phyloP scores from a whole-genome alignment of 2,113 vertebrate genomes.

The Fulica atra region DNA sequence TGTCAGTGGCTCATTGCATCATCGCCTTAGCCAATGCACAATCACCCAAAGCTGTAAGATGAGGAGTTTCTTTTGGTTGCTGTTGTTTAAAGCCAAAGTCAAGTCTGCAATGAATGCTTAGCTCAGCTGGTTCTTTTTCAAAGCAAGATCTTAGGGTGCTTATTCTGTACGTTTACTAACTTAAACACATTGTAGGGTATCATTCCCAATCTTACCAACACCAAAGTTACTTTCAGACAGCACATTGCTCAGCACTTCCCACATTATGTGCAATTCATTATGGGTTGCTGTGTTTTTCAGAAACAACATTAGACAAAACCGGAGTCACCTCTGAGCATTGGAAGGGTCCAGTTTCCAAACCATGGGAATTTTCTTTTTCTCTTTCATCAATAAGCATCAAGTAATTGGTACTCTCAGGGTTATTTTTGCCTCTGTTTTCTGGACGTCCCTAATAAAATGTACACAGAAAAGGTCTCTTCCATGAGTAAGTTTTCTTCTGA shows the following conservation, averaged over 20 bases:
- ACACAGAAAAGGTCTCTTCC: neutral
- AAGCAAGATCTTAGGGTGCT: neutral
- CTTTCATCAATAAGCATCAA: neutral
- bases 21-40: rapidly evolving
- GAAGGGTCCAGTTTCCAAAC: neutral
- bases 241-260: rapidly evolving
- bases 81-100: neutral
- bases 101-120: neutral
- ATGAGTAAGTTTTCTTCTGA: neutral
- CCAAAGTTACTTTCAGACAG: neutral
- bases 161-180: neutral
- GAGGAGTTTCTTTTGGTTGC: too few relatives aligned
- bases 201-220: neutral
- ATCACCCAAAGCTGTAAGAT: neutral
- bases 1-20: neutral
- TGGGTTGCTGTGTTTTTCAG: neutral
- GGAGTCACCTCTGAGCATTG: neutral
- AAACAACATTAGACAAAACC: neutral
- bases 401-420: neutral
- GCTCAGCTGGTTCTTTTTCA: neutral
- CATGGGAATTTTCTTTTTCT: neutral
- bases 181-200: neutral
- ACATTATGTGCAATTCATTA: neutral
- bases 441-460: neutral
- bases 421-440: neutral